phyloP scores from a whole-genome alignment of 2,888 invertebrate genomes.

The Dendrolimus pini region DNA sequence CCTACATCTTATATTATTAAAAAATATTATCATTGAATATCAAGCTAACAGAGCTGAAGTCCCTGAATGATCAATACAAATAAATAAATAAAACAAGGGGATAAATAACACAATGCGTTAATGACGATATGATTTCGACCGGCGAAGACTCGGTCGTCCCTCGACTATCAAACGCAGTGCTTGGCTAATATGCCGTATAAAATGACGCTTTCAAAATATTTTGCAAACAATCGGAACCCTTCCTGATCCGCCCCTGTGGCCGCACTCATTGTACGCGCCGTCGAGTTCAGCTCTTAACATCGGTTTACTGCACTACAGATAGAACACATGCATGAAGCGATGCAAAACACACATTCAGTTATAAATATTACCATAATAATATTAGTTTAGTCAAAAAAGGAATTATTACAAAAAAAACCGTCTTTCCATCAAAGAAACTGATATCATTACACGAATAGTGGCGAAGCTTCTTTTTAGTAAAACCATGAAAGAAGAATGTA shows the following conservation, averaged over 20 bases:
- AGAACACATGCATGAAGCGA: not conserved
- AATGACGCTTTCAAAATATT: slow-evolving; percentile 75
- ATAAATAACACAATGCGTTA: slow-evolving; percentile 44
- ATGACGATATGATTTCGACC: slow-evolving; percentile 63
- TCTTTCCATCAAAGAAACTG: too few species aligned
- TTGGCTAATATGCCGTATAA: slow-evolving; percentile 69
- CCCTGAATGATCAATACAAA: too few species aligned
- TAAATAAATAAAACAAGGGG: slow-evolving; percentile 14
- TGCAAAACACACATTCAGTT: not conserved
- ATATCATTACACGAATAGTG: too few species aligned
- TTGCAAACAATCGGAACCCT: slow-evolving; percentile 72
- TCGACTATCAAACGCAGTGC: slow-evolving; percentile 65
- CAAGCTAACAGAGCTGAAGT: too few species aligned
- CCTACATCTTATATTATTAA: too few species aligned
- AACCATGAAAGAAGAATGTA: too few species aligned
- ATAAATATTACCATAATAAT: too few species aligned
- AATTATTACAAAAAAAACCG: too few species aligned
- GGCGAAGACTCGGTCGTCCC: slow-evolving; percentile 51
- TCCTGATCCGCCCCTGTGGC: slow-evolving; percentile 40
- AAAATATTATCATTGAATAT: too few species aligned
- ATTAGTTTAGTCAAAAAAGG: too few species aligned
- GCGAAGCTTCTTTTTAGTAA: too few species aligned
- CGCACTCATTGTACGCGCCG: slow-evolving; percentile 36
- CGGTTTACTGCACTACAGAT: not conserved
- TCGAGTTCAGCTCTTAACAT: slow-evolving; percentile 49